phyloP scores from a whole-genome alignment of 2,113 vertebrate genomes.

The Burhinus bistriatus region DNA sequence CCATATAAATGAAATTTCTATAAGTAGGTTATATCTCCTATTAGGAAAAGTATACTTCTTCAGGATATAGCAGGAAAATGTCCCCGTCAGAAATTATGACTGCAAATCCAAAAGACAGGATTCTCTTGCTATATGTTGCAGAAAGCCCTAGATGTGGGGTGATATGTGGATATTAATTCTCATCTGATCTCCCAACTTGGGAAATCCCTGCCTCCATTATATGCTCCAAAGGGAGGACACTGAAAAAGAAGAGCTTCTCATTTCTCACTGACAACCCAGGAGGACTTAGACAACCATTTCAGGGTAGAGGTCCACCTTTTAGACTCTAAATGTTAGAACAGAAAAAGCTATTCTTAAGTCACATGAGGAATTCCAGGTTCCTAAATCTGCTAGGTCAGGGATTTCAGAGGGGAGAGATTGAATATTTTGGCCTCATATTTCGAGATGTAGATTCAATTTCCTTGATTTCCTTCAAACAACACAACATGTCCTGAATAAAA shows the following conservation, averaged over 20 bases:
- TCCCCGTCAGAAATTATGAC: neutral
- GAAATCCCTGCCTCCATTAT: neutral
- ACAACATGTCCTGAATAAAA: neutral
- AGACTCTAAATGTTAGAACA: neutral
- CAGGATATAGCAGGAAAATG: neutral
- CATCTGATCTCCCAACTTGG: neutral
- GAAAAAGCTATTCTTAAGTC: neutral
- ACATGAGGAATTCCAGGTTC: accelerated
- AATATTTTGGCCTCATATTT: neutral
- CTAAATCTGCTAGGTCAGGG: neutral
- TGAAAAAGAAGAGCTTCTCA: accelerated
- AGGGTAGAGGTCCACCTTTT: neutral
- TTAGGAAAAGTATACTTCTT: neutral
- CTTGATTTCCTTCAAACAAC: neutral
- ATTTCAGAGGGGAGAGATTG: neutral
- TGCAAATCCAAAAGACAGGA: neutral
- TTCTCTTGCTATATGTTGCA: neutral
- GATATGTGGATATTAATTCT: neutral
- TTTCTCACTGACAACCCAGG: neutral
- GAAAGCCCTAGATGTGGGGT: neutral
- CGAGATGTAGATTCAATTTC: neutral
- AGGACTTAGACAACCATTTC: neutral
- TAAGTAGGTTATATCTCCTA: neutral
- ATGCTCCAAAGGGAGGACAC: neutral
- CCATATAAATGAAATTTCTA: neutral